phyloP scores from a whole-genome alignment of 2,797 vertebrate species.

The Alcedo quadribrachys region DNA sequence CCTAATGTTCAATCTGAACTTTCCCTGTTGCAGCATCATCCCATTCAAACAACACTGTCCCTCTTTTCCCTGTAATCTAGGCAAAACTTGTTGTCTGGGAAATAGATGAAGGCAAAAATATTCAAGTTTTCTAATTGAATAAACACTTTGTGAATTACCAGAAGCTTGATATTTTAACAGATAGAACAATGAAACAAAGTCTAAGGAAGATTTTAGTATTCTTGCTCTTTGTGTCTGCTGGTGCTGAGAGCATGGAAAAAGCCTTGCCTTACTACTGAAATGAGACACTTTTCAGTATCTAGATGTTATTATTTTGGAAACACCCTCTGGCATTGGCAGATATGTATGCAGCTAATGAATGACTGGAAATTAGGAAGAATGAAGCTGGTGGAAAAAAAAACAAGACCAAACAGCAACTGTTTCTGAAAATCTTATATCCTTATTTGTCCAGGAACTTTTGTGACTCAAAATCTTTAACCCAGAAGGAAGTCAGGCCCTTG shows the following conservation, averaged over 20 bases:
- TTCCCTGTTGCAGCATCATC: neutral
- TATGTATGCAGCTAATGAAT: constrained; percentile 46
- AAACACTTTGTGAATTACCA: constrained; percentile 32
- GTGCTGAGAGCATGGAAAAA: constrained; percentile 48
- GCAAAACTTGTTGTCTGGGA: neutral
- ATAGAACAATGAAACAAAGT: constrained; percentile 12
- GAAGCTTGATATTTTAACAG: constrained; percentile 15
- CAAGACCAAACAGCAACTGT: neutral
- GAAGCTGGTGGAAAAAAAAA: constrained; percentile 53
- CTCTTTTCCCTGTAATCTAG: neutral
- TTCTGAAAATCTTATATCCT: constrained; percentile 37
- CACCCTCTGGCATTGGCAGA: constrained; percentile 55
- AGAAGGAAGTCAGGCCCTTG: constrained; percentile 7
- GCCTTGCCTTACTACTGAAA: constrained; percentile 19
- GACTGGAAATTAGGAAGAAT: constrained; percentile 54
- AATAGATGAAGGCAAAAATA: neutral
- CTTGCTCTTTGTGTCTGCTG: constrained; percentile 6
- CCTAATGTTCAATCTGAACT: neutral
- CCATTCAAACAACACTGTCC: neutral
- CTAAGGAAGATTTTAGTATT: constrained; percentile 14
- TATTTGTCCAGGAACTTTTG: constrained; percentile 48
- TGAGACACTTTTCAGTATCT: constrained; percentile 36
- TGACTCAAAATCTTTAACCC: constrained; percentile 27
- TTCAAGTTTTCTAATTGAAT: neutral
- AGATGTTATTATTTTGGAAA: constrained; percentile 60